These are phyloP conservation scores for Numenius phaeopus DNA, from an alignment of 2,797 vertebrate genomes.

Conservation along the genomic window DNA sequence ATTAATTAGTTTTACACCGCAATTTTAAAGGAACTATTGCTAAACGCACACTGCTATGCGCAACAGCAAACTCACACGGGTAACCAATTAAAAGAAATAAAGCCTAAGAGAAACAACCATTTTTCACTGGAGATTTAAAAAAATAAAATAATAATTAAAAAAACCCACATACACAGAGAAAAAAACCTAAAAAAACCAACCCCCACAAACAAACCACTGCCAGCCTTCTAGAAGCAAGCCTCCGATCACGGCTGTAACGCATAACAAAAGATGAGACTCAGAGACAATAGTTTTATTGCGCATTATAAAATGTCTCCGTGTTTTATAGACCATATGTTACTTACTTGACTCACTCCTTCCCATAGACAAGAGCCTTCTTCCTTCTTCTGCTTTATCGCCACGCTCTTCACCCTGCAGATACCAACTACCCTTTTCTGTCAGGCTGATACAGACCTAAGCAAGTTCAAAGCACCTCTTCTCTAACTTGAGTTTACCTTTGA, in stretches of 20 bases:
- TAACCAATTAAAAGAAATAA: not conserved
- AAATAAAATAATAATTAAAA: not conserved
- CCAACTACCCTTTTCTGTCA: not conserved
- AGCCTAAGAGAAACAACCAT: not conserved
- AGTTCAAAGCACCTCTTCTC: not conserved
- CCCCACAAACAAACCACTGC: not conserved
- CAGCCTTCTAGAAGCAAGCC: not conserved
- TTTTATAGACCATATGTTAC: conserved; percentile 3
- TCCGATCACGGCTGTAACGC: not conserved
- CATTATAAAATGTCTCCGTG: not conserved
- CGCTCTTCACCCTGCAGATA: not conserved
- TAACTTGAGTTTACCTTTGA: not conserved
- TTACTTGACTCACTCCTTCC: not conserved
- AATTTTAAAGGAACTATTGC: not conserved
- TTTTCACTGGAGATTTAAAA: not conserved
- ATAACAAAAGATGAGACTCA: not conserved
- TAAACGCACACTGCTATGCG: not conserved
- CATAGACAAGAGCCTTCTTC: not conserved
- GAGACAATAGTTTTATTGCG: not conserved
- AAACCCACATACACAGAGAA: not conserved
- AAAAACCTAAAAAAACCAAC: not conserved
- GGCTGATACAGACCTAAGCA: not conserved
- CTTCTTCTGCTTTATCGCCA: not conserved
- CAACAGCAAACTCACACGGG: not conserved
- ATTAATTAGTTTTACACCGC: not conserved